Percentiles rank a stretch among this genome's conserved stretches.
Evolutionary conservation across 2,888 invertebrate species (phyloP).

Genomic region (Lepeophtheirus nordmannii): DNA sequence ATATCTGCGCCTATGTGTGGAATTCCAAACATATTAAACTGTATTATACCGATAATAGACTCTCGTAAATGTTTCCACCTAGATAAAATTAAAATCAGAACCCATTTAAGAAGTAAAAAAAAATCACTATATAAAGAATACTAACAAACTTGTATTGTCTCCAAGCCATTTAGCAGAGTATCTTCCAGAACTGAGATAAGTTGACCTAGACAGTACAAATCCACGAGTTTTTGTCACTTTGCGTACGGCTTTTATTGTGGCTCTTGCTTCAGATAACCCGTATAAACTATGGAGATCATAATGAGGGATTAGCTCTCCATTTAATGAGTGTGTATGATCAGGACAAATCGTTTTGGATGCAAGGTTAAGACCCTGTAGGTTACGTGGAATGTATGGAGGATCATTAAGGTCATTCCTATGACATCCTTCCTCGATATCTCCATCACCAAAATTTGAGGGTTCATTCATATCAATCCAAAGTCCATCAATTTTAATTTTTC

Average conservation of each 20-base stretch:
- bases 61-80: conserved; percentile 25
- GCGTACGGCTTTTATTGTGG: conserved; percentile 27
- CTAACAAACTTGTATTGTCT: conserved; percentile 36
- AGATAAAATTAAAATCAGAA: neutral
- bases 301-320: conserved; percentile 26
- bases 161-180: conserved; percentile 72
- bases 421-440: conserved; percentile 30
- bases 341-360: conserved; percentile 5
- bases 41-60: conserved; percentile 45
- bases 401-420: conserved; percentile 31
- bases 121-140: conserved; percentile 11
- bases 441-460: conserved; percentile 53
- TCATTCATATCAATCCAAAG: conserved; percentile 86
- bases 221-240: conserved; percentile 23
- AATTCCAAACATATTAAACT: conserved; percentile 59
- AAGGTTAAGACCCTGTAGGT: conserved; percentile 19
- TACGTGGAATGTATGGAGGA: conserved; percentile 32
- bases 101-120: neutral
- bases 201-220: conserved; percentile 28
- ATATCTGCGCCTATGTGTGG: conserved; percentile 59
- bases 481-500: conserved; percentile 44
- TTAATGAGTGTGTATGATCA: neutral
- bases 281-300: conserved; percentile 33
- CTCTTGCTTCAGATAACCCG: conserved; percentile 30
- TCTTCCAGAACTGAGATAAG: conserved; percentile 31